Base-by-base conservation (phyloP, 2,888 invertebrate species). In the Drosophila silvestris region DNA sequence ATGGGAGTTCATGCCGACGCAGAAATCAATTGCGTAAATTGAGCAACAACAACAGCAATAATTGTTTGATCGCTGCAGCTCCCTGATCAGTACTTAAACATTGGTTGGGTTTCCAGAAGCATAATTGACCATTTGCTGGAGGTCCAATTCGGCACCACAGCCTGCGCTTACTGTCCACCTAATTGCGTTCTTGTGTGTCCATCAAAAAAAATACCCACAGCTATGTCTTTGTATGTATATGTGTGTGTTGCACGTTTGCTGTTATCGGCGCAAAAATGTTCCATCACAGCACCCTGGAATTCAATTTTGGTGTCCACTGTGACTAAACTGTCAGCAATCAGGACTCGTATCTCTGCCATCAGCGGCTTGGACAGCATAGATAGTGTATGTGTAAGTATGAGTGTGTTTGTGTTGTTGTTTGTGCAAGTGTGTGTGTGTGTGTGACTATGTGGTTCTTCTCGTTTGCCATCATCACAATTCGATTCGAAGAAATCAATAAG, bases 401-500 rank as follows among this genome's bases (percentile, higher is more conserved):
- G 16, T 26, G 12, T 33, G 16, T 12, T 6, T 14, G 39, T 4
- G 19, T 16, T 22, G 7, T 6, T 26, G 26, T 12, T 6, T 32
- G 3, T 9, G 5, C 19, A 1, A 28, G 28, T 35, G 7, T 14
- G 5, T 12, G 28, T 6, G 32, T 16, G 32, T 6, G 10, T 19
- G 30, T 28, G 47, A 3, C 35, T 14, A 6, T 39, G 41, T 71
- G 58, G 66, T 37, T 72, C 53, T 67, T 33, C 72, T 68, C 68
- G 61, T 64, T 61, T 58, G 63, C 33, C 68, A 59, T 68, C 77
- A 77, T 61, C 57, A 41, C 56, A 70, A 33, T 50, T 51, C 69
- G 54, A 66, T 75, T 61, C 64, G n/a, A 50, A 33, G 79, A 78
- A 85, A 88, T 84, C 88, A 80, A 84, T 88, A 87, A 79, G 83